phyloP scores from a whole-genome alignment of 2,113 vertebrate genomes.

The Mormoops blainvillei region DNA sequence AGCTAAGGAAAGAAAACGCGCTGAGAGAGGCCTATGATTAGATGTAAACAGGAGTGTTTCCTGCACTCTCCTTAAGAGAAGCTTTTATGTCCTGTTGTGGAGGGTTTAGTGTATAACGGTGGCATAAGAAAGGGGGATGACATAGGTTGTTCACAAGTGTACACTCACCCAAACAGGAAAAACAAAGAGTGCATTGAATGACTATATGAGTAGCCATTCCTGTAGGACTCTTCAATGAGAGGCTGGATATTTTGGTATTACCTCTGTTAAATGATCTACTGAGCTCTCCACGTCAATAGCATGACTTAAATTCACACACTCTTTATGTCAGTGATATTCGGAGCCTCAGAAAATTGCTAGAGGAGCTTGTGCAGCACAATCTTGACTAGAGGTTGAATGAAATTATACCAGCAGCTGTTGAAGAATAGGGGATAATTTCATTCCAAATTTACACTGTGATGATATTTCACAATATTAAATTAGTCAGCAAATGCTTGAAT shows the following conservation, averaged over 20 bases:
- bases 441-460: not conserved
- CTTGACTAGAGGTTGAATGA: not conserved
- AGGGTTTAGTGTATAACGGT: not conserved
- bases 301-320: not conserved
- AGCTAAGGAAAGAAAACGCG: not conserved
- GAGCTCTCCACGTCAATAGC: not conserved
- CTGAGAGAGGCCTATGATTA: not conserved
- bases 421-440: not conserved
- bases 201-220: not conserved
- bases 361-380: not conserved
- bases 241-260: not conserved
- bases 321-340: not conserved
- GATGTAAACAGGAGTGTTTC: not conserved
- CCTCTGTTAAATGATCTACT: not conserved
- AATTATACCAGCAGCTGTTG: not conserved
- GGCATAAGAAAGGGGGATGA: not conserved
- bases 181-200: not conserved
- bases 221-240: not conserved
- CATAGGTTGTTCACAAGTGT: not conserved
- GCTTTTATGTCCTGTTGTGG: not conserved
- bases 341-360: not conserved
- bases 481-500: not conserved
- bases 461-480: not conserved
- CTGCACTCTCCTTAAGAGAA: not conserved
- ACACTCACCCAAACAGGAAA: not conserved